These are phyloP conservation scores for Eupithecia centaureata DNA, from an alignment of 2,888 invertebrate species.

Conservation along the genomic window DNA sequence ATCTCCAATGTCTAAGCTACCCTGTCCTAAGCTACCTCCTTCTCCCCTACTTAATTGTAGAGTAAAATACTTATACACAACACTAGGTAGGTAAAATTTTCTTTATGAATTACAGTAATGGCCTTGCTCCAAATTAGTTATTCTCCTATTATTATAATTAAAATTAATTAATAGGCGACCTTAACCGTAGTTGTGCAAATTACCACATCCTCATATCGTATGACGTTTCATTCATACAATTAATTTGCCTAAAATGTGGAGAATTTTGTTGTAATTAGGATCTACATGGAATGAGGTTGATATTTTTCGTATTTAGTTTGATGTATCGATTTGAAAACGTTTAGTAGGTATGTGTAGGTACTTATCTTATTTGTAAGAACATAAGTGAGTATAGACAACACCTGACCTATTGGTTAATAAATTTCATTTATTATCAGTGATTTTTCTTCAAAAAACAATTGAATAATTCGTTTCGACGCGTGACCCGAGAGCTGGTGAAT, in stretches of 20 bases:
- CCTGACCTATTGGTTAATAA: no score
- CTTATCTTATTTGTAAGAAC: no score
- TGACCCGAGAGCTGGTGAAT: no score
- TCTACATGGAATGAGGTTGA: background rate
- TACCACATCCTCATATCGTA: constrained; percentile 60
- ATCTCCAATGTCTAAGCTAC: no score
- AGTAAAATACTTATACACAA: no score
- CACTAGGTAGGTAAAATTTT: no score
- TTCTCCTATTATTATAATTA: constrained; percentile 52
- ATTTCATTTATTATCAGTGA: no score
- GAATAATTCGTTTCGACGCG: no score
- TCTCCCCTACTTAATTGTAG: no score
- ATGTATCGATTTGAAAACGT: background rate
- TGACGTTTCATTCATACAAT: constrained; percentile 26
- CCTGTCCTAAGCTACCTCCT: no score
- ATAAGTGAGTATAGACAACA: no score
- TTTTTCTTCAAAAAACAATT: no score
- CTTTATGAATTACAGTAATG: constrained; percentile 5
- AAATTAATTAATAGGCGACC: constrained; percentile 62
- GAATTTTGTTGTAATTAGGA: constrained; percentile 14
- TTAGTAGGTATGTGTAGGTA: background rate
- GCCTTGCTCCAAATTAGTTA: constrained; percentile 29
- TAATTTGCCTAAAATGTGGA: constrained; percentile 26
- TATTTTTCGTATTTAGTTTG: background rate
- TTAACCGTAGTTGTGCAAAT: constrained; percentile 56